phyloP scores from a whole-genome alignment of 2,113 vertebrate genomes.

The Pelecanus crispus region DNA sequence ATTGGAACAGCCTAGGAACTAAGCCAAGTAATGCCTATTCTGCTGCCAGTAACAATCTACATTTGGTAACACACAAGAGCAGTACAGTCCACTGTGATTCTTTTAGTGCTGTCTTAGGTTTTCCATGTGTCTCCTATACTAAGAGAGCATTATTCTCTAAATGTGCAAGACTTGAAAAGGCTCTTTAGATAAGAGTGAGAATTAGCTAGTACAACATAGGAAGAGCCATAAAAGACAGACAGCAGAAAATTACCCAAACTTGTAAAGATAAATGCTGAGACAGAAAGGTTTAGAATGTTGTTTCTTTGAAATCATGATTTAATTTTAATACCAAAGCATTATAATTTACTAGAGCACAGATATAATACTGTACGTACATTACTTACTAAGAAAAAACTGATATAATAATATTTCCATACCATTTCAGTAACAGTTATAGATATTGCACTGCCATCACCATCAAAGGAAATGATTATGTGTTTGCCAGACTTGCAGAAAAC shows the following conservation, averaged over 20 bases:
- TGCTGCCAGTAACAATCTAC: conserved; percentile 20
- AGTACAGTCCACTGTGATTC: neutral
- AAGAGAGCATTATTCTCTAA: conserved; percentile 10
- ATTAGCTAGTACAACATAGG: neutral
- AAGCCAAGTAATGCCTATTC: conserved; percentile 15
- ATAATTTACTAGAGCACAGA: neutral
- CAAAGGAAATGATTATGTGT: neutral
- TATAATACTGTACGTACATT: neutral
- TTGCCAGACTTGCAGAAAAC: neutral
- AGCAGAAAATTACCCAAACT: neutral
- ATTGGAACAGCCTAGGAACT: conserved; percentile 27
- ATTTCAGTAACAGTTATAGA: neutral
- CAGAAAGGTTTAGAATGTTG: neutral
- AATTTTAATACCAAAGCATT: conserved; percentile 6
- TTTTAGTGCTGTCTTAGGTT: neutral
- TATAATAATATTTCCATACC: neutral
- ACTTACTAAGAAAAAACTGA: neutral
- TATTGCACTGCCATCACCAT: neutral
- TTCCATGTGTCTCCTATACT: neutral
- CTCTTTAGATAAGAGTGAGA: neutral
- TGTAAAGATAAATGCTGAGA: neutral
- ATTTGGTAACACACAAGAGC: neutral
- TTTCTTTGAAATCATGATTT: neutral
- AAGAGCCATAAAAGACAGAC: neutral
- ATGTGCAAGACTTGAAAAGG: neutral